Conservation (phyloP, 2,888 invertebrate species). For the Hetaerina titia region DNA sequence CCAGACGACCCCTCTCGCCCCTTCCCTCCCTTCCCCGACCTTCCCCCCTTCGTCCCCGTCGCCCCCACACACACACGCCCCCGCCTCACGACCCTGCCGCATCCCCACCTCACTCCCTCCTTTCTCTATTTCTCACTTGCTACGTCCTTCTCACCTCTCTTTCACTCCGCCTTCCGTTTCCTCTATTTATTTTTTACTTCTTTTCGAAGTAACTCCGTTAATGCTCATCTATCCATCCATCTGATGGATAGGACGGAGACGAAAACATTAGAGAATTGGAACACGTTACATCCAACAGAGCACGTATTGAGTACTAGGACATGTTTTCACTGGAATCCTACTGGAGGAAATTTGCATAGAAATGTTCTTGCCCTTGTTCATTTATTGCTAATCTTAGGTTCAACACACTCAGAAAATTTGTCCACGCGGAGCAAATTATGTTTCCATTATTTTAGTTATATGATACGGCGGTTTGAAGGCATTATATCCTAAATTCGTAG, state of each 20-base stretch:
- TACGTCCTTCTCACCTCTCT: no score
- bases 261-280: neutral
- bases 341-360: no score
- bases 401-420: no score
- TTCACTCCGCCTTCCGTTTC: neutral
- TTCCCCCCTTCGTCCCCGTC: neutral
- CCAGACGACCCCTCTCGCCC: neutral
- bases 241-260: neutral
- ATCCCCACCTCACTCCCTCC: neutral
- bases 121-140: no score
- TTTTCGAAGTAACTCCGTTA: neutral
- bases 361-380: no score
- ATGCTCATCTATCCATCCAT: neutral
- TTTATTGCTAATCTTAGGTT: no score
- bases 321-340: neutral
- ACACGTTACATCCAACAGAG: neutral
- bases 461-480: no score
- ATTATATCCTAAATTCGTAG: no score
- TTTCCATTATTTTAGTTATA: no score
- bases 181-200: neutral
- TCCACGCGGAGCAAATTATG: no score
- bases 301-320: neutral
- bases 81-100: neutral
- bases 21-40: neutral
- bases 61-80: neutral